phyloP scores from a whole-genome alignment of 2,797 vertebrate genomes.

The Rhabdophis nuchalis region DNA sequence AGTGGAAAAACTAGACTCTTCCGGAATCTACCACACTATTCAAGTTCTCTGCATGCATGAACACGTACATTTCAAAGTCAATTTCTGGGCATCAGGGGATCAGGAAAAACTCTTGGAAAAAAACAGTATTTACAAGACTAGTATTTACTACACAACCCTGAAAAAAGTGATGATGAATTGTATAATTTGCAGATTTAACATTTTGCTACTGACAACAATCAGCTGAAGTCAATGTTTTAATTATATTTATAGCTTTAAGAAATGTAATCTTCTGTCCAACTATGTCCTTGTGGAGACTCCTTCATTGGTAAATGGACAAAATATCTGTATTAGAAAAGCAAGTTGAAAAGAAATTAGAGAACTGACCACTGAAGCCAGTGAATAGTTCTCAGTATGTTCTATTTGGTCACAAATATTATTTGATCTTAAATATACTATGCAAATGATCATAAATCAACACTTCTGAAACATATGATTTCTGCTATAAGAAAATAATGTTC shows the following conservation, averaged over 20 bases:
- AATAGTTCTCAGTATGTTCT: background rate
- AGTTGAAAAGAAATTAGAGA: background rate
- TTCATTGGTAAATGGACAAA: background rate
- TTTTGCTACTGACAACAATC: background rate
- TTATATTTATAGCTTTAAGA: background rate
- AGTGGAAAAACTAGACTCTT: background rate
- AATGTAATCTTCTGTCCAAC: background rate
- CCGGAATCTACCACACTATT: background rate
- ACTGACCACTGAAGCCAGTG: background rate
- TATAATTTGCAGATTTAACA: background rate
- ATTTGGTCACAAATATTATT: background rate
- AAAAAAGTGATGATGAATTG: background rate
- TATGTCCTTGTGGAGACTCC: background rate
- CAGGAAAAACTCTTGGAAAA: background rate
- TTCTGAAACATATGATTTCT: background rate
- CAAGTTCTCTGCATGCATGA: background rate
- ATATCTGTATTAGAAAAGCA: background rate
- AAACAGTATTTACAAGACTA: background rate
- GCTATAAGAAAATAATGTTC: background rate
- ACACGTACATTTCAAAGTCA: background rate
- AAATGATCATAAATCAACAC: background rate
- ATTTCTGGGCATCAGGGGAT: background rate
- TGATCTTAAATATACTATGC: background rate
- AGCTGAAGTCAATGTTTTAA: background rate
- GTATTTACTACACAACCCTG: background rate